These are phyloP conservation scores for Calyptomena viridis DNA, from an alignment of 2,113 vertebrate genomes.

Conservation along the genomic window DNA sequence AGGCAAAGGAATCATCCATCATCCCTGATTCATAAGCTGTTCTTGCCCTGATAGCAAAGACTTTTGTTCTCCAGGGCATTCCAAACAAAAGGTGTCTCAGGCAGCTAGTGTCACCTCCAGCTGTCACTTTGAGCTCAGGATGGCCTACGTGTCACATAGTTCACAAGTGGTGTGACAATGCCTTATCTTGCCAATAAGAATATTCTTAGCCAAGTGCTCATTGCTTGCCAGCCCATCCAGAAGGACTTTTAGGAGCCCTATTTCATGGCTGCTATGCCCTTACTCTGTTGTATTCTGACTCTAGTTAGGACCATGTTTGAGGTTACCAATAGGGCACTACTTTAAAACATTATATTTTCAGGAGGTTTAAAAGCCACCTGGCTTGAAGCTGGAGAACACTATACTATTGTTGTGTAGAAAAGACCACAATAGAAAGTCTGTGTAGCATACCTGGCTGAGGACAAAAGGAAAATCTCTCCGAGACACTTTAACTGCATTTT, in stretches of 20 bases:
- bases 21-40: rapidly evolving
- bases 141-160: not conserved
- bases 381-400: not conserved
- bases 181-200: not conserved
- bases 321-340: not conserved
- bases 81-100: not conserved
- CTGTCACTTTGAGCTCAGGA: not conserved
- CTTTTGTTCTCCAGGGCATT: not conserved
- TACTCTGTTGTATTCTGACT: not conserved
- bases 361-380: not conserved
- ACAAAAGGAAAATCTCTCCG: conserved; percentile 84
- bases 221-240: not conserved
- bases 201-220: not conserved
- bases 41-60: not conserved
- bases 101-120: not conserved
- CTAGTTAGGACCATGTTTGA: not conserved
- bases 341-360: not conserved
- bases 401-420: not conserved
- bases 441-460: conserved; percentile 78
- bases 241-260: not conserved
- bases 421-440: not conserved
- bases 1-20: not conserved
- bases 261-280: not conserved
- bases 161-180: not conserved
- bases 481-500: conserved; percentile 82